Base-by-base conservation (phyloP, 2,797 vertebrate species). In the Coranthus polyacanthus region DNA sequence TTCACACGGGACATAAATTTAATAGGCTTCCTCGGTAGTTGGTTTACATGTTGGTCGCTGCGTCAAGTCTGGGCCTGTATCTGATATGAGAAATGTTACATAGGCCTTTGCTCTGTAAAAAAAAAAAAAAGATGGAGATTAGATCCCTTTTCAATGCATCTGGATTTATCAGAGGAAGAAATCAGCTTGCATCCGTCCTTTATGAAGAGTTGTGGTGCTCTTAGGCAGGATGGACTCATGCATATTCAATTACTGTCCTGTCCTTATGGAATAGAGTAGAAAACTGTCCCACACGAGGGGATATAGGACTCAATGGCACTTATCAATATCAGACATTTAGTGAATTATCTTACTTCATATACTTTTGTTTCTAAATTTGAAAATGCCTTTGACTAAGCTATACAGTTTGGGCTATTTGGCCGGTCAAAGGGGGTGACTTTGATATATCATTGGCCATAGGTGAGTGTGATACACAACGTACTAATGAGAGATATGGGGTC, bases 41-140 rank as follows among this genome's bases (percentile, higher is more conserved):
- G 62, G 22, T 73, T 64, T 72, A 72, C 34, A 37, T 74, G 54
- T 41, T 62, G 34, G 55, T 79, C 17, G 58, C 68, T 90, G 89
- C 88, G 81, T 84, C 90, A 88, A 81, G 85, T 34, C 73, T 6
- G 76, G 88, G 87, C 87, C 87, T 85, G 82, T 42, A 37, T 68
- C 24, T 72, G 80, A 75, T 54, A 63, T 69, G 62, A 65, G 47
- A 71, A 68, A 73, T 75, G 68, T 74, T 57, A 55, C 49, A 51
- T 21, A 62, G 75, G 80, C 79, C 73, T 45, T 63, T 39, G 49
- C 60, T 71, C 20, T 13, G 58, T 76, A 55, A 45, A 63, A 39
- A 57, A 29, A 29, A 55, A 45, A 63, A 39, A 43, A 43, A 18
- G 76, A 84, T 78, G 67, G 69, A 79, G 72, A 75, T 80, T 70